Evolutionary conservation across 2,888 invertebrate genomes (phyloP).

Genomic region (Ophonus ardosiacus): DNA sequence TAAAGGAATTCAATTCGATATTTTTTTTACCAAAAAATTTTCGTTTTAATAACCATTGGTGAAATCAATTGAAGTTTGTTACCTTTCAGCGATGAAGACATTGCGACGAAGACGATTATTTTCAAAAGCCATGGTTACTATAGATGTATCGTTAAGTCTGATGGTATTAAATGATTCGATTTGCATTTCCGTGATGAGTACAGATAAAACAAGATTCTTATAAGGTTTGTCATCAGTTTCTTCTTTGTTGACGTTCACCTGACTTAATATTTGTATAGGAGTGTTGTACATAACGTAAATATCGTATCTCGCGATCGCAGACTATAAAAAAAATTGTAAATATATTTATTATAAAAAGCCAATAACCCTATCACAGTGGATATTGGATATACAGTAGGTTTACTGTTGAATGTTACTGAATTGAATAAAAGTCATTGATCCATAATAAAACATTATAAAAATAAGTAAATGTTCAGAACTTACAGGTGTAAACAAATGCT

Average conservation of each 20-base stretch:
- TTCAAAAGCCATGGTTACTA: slow-evolving; percentile 24
- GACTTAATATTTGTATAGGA: slow-evolving; percentile 13
- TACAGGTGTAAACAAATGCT: not conserved
- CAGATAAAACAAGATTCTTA: not conserved
- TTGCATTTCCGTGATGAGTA: slow-evolving; percentile 16
- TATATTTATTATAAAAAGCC: not conserved
- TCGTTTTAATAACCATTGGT: not conserved
- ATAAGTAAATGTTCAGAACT: not conserved
- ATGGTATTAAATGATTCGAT: not conserved
- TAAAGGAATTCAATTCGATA: too few species aligned
- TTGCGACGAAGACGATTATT: slow-evolving; percentile 13
- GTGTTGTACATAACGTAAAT: not conserved
- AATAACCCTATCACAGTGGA: not conserved
- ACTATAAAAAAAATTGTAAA: not conserved
- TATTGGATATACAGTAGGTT: not conserved
- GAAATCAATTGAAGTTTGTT: not conserved
- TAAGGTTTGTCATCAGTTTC: not conserved
- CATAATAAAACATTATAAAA: not conserved
- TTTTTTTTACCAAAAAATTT: too few species aligned
- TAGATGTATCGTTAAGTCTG: not conserved
- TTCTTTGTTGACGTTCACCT: not conserved
- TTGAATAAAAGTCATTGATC: not conserved
- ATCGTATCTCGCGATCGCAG: not conserved
- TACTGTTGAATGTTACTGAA: not conserved
- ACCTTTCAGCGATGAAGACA: slow-evolving; percentile 8